Percentiles rank a stretch among this genome's conserved stretches.
These are phyloP conservation scores for Anguilla rostrata DNA, from an alignment of 2,113 vertebrate species.

Conservation along the genomic window DNA sequence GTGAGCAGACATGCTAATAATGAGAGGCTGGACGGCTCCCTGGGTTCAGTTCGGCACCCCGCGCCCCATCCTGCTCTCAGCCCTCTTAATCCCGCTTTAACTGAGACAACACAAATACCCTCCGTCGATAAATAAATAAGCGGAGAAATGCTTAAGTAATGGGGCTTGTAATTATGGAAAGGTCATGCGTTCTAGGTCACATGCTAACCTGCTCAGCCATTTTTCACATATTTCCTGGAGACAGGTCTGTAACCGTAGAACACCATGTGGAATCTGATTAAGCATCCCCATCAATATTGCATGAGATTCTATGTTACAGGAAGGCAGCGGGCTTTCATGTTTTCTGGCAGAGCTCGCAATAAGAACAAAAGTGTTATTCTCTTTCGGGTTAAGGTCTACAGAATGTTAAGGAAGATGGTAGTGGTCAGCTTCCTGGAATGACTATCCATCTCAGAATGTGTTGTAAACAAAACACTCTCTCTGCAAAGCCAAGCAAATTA, in stretches of 20 bases:
- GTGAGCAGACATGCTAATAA: slow-evolving; percentile 1
- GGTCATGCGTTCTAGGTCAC: not conserved
- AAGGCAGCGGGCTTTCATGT: not conserved
- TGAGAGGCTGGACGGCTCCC: not conserved
- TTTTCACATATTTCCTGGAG: slow-evolving; percentile 10
- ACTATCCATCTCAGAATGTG: not conserved
- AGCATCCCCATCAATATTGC: slow-evolving; percentile 5
- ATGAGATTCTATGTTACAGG: slow-evolving; percentile 4
- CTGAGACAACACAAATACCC: not conserved
- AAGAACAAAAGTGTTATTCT: not conserved
- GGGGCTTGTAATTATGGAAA: not conserved
- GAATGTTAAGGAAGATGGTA: not conserved
- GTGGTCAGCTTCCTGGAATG: not conserved
- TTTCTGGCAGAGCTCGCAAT: not conserved
- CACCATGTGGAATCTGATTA: not conserved
- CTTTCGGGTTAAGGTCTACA: not conserved
- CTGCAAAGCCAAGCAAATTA: not conserved
- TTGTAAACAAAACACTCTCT: not conserved
- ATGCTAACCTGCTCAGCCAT: not conserved
- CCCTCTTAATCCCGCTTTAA: not conserved
- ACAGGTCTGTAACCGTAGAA: slow-evolving; percentile 1
- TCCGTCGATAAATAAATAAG: not conserved
- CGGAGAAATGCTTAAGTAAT: not conserved
- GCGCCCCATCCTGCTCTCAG: not conserved
- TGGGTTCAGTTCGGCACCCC: not conserved